These are phyloP conservation scores for Dione juno DNA, from an alignment of 2,888 invertebrate species.

Conservation along the genomic window DNA sequence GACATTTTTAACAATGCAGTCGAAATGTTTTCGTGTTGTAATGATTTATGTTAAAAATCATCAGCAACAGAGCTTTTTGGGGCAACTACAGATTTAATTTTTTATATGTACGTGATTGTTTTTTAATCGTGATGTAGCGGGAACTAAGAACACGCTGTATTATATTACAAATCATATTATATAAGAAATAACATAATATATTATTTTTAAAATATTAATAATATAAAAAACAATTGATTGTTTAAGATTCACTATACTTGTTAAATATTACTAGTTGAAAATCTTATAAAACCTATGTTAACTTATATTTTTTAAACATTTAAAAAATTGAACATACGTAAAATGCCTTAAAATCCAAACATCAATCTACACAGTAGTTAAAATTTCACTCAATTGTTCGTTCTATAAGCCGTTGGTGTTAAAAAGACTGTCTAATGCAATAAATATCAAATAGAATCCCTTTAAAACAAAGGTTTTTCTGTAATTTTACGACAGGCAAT, in stretches of 20 bases:
- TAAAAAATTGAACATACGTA: neutral
- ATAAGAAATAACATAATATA: no score
- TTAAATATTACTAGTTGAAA: no score
- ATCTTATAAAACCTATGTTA: no score
- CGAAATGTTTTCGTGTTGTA: conserved; percentile 82
- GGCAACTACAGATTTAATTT: conserved; percentile 63
- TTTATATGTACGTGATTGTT: conserved; percentile 60
- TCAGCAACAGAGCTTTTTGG: conserved; percentile 69
- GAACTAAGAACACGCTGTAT: neutral
- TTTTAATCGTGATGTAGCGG: conserved; percentile 35
- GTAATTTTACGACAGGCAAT: conserved; percentile 63
- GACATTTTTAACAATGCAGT: conserved; percentile 82
- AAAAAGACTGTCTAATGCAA: conserved; percentile 64
- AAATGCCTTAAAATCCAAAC: neutral
- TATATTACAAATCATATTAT: no score
- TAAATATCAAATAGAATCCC: conserved; percentile 58
- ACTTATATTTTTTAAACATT: no score
- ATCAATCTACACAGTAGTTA: conserved; percentile 39
- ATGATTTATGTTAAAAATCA: conserved; percentile 81
- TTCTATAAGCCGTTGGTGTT: conserved; percentile 56
- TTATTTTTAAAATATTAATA: no score
- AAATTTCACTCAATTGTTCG: conserved; percentile 54
- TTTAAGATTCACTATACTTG: no score
- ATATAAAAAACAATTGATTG: no score
- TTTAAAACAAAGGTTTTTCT: conserved; percentile 65